These are phyloP conservation scores for Holothuria glaberrima DNA, from an alignment of 35 echinoderm and acorn worm genomes.

Conservation along the genomic window DNA sequence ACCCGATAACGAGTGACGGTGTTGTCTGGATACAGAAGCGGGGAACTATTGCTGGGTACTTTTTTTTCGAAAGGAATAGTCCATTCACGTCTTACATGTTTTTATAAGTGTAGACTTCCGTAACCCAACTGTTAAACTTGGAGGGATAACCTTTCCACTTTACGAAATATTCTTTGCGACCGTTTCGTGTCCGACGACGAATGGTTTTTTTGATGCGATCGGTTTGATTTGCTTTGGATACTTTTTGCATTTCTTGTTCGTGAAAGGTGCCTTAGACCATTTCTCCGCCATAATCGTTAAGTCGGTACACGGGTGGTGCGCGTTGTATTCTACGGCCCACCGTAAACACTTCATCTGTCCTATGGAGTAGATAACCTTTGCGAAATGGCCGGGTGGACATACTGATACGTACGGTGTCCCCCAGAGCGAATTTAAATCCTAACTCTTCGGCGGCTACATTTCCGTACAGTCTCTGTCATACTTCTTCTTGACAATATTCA, in stretches of 20 bases:
- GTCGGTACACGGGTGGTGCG: constrained; percentile 47
- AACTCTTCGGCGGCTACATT: background rate
- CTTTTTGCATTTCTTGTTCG: constrained; percentile 69
- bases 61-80: background rate
- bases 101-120: constrained; percentile 12
- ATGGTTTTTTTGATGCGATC: constrained; percentile 53
- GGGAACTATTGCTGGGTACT: constrained; percentile 3
- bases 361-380: too few relatives aligned
- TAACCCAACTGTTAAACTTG: constrained; percentile 69
- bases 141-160: too few relatives aligned
- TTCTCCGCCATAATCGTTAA: constrained; percentile 69
- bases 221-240: constrained; percentile 34
- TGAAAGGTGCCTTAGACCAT: constrained; percentile 79
- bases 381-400: too few relatives aligned
- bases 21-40: constrained; percentile 15
- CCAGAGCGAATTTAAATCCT: too few relatives aligned
- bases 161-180: too few relatives aligned
- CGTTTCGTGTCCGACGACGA: too few relatives aligned
- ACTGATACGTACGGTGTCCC: too few relatives aligned
- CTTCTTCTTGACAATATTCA: constrained; percentile 27
- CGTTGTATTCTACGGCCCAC: constrained; percentile 53
- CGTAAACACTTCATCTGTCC: too few relatives aligned
- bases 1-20: constrained; percentile 9
- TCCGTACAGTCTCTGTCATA: constrained; percentile 43
- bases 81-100: background rate